phyloP scores from a whole-genome alignment of 1,140 invertebrate genomes.

The Chionoecetes opilio region DNA sequence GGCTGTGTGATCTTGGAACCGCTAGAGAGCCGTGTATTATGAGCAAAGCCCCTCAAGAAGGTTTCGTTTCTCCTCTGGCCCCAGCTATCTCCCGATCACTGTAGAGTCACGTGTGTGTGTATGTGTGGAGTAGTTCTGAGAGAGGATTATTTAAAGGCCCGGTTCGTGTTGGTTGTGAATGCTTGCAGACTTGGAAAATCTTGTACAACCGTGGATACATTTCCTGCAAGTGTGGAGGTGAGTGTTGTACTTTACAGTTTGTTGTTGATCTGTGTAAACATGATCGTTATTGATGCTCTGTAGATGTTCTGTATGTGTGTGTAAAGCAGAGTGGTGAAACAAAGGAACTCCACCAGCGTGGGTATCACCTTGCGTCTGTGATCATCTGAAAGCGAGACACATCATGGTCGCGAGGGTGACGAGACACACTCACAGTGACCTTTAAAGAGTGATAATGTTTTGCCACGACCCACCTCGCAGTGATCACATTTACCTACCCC shows the following conservation, averaged over 20 bases:
- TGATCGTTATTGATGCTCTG: too few species aligned
- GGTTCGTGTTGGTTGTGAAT: constrained; percentile 36
- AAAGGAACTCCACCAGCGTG: too few species aligned
- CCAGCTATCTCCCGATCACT: constrained; percentile 64
- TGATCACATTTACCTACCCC: too few species aligned
- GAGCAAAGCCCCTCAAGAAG: constrained; percentile 57
- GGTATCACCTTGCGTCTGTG: too few species aligned
- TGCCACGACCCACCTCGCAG: too few species aligned
- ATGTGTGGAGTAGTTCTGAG: constrained; percentile 51
- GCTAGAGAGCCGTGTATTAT: constrained; percentile 44
- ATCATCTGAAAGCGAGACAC: too few species aligned
- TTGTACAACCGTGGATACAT: background rate
- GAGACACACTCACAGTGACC: too few species aligned
- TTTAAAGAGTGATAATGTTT: too few species aligned
- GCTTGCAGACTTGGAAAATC: constrained; percentile 11
- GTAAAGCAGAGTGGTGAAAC: too few species aligned
- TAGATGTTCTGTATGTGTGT: too few species aligned
- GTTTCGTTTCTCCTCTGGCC: constrained; percentile 41
- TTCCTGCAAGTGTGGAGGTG: background rate
- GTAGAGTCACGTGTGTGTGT: constrained; percentile 67
- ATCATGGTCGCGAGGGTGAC: too few species aligned
- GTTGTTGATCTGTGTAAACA: too few species aligned
- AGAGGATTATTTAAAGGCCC: constrained; percentile 52
- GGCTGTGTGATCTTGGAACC: constrained; percentile 54
- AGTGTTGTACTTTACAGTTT: background rate